These are phyloP conservation scores for Drosophila ficusphila DNA, from an alignment of 1,140 invertebrate genomes.

Conservation along the genomic window DNA sequence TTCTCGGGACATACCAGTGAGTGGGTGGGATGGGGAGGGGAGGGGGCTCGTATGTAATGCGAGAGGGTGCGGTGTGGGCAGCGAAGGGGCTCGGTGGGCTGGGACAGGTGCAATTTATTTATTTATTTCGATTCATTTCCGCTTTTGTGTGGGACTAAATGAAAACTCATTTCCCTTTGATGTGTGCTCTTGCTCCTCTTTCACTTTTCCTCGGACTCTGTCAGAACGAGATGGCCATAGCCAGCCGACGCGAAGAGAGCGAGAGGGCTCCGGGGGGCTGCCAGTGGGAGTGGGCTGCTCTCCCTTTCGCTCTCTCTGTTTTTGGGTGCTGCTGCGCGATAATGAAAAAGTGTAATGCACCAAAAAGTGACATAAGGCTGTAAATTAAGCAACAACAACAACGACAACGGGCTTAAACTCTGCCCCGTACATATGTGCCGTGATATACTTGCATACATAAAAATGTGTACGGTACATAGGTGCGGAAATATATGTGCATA, in stretches of 20 bases:
- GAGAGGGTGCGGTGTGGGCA: neutral
- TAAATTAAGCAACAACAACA: constrained; percentile 78
- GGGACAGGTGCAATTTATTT: constrained; percentile 77
- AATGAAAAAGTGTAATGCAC: constrained; percentile 82
- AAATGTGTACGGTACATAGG: constrained; percentile 11
- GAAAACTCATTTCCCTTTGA: constrained; percentile 84
- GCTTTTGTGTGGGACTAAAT: constrained; percentile 77
- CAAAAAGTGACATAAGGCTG: constrained; percentile 81
- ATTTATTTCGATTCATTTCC: constrained; percentile 84
- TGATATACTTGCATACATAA: constrained; percentile 2
- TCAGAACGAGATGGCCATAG: constrained; percentile 27
- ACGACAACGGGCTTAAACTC: constrained; percentile 55
- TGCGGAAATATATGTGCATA: constrained; percentile 1
- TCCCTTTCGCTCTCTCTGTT: constrained; percentile 14
- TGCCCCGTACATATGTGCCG: constrained; percentile 18
- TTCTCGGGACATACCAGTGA: too few species aligned
- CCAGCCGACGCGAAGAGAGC: constrained; percentile 8
- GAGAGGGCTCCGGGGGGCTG: too few species aligned
- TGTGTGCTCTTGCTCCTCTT: constrained; percentile 46
- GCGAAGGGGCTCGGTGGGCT: neutral
- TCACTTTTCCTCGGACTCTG: constrained; percentile 33
- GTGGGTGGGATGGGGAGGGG: too few species aligned
- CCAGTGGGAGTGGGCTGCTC: neutral
- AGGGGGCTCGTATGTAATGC: constrained; percentile 9
- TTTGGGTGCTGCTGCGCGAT: constrained; percentile 58